A percentile compares a stretch with the other conserved stretches of the same genome.
These are phyloP conservation scores for Willisornis vidua DNA, from an alignment of 2,113 vertebrate genomes.

Conservation along the genomic window DNA sequence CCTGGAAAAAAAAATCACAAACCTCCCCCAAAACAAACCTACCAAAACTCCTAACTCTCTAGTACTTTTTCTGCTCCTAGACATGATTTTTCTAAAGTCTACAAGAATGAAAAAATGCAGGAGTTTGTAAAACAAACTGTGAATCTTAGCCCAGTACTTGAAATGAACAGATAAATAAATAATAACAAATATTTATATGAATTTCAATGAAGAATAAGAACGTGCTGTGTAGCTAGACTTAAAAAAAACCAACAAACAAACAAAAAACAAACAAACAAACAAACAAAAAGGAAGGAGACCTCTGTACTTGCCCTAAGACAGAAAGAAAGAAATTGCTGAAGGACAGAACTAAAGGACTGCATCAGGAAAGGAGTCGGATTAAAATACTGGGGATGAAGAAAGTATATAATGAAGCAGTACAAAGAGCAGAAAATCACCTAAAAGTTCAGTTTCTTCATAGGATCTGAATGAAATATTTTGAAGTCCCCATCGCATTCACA, in stretches of 20 bases:
- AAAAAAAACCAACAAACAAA: not conserved
- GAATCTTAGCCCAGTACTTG: not conserved
- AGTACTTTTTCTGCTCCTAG: not conserved
- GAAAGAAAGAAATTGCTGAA: not conserved
- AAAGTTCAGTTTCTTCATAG: not conserved
- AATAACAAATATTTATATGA: not conserved
- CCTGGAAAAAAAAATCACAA: not conserved
- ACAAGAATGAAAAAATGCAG: not conserved
- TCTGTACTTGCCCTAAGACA: not conserved
- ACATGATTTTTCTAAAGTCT: not conserved
- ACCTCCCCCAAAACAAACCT: rapidly evolving
- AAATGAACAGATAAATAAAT: not conserved
- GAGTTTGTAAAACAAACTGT: not conserved
- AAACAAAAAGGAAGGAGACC: not conserved
- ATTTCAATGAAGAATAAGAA: not conserved
- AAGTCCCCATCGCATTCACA: not conserved
- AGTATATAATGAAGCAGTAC: not conserved
- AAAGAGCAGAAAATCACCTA: rapidly evolving
- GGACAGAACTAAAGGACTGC: not conserved
- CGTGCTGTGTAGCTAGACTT: not conserved
- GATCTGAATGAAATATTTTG: not conserved
- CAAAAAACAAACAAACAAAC: not conserved
- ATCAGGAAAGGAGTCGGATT: not conserved
- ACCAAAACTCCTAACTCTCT: not conserved
- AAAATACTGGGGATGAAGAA: not conserved